A percentile compares a stretch with the other conserved stretches of the same genome.
phyloP scores from a whole-genome alignment of 92 coral and sea anemone species.

The Parazoanthus swiftii region DNA sequence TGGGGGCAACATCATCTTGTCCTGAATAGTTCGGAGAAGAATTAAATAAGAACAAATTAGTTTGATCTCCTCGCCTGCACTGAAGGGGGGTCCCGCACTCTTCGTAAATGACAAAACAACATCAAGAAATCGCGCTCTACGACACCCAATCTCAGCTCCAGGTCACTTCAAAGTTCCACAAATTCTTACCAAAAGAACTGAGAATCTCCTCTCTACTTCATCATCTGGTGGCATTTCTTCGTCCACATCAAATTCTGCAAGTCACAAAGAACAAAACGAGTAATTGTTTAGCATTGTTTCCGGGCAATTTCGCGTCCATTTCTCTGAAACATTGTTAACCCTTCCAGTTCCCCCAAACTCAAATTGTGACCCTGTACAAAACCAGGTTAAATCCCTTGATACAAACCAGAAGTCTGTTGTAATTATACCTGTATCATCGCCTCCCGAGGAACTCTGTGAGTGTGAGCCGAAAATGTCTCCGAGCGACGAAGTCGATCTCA shows the following conservation, averaged over 20 bases:
- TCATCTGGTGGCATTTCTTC: conserved; percentile 95
- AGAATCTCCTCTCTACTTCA: conserved; percentile 91
- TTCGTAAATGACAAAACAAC: no score
- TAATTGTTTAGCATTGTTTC: not conserved
- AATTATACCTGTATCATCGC: conserved; percentile 75
- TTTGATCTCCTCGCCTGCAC: not conserved
- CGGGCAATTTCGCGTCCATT: not conserved
- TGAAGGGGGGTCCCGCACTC: no score
- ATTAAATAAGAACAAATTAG: conserved; percentile 17
- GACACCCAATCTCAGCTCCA: not conserved
- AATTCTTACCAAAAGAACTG: conserved; percentile 74
- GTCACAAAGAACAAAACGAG: conserved; percentile 22
- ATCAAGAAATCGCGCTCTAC: not conserved
- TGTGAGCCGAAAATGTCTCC: conserved; percentile 44
- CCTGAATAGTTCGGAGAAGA: conserved; percentile 51
- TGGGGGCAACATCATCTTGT: conserved; percentile 93
- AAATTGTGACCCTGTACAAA: not conserved
- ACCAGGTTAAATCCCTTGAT: not conserved
- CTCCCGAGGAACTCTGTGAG: conserved; percentile 84
- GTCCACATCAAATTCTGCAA: conserved; percentile 85
- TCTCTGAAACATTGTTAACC: not conserved
- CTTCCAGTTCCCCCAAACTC: not conserved
- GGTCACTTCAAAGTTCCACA: not conserved
- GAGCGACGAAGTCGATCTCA: conserved; percentile 62
- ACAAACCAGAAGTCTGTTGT: not conserved